A percentile compares a stretch with the other conserved stretches of the same genome.
These are phyloP conservation scores for Calcarius ornatus DNA, from an alignment of 2,113 vertebrate species.

Conservation along the genomic window DNA sequence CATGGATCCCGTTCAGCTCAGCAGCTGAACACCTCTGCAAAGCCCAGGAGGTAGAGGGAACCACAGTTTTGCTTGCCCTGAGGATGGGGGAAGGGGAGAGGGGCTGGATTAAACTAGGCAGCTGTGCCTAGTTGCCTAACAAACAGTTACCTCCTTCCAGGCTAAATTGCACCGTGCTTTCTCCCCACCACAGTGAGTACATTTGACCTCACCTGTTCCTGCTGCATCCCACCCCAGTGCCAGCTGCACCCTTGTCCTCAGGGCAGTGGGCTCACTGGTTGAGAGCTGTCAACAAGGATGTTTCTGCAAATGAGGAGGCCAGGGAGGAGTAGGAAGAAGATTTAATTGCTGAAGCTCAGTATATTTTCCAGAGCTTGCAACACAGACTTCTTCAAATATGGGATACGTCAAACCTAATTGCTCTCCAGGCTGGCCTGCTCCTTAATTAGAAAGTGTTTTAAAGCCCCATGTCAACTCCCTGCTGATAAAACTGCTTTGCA, in stretches of 20 bases:
- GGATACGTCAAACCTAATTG: constrained; percentile 66
- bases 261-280: background rate
- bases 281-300: background rate
- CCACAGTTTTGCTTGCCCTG: background rate
- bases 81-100: background rate
- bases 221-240: background rate
- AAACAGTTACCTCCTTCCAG: background rate
- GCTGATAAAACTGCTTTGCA: background rate
- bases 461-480: background rate
- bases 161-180: background rate
- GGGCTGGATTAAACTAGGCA: background rate
- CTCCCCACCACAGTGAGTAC: background rate
- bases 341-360: constrained; percentile 45
- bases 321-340: background rate
- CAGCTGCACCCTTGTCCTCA: background rate
- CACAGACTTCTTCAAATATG: background rate
- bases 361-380: constrained; percentile 45
- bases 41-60: background rate
- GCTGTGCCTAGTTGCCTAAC: background rate
- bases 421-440: constrained; percentile 49
- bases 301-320: background rate
- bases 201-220: background rate
- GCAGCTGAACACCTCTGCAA: background rate
- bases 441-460: constrained; percentile 71
- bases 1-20: background rate